A percentile compares a stretch with the other conserved stretches of the same genome.
phyloP scores from a whole-genome alignment of 2,888 invertebrate species.

The Drosophila ustulata region DNA sequence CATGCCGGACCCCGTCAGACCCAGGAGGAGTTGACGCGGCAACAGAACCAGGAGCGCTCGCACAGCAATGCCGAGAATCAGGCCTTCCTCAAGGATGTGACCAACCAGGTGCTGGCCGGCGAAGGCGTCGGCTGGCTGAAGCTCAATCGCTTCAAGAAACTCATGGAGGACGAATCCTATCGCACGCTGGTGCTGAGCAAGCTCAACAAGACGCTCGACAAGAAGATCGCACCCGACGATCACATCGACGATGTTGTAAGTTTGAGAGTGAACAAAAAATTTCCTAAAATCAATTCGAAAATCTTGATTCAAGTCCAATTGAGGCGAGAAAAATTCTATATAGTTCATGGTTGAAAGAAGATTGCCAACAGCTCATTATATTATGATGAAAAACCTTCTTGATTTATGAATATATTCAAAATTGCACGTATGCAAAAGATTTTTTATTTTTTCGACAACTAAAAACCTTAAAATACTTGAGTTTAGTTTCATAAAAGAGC shows the following conservation, averaged over 20 bases:
- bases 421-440: too few relatives aligned
- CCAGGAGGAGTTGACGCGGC: slow-evolving; percentile 89
- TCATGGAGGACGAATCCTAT: slow-evolving; percentile 99
- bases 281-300: too few relatives aligned
- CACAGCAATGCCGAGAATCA: slow-evolving; percentile 96
- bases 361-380: too few relatives aligned
- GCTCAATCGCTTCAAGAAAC: slow-evolving; percentile 94
- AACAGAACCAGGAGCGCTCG: slow-evolving; percentile 89
- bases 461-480: too few relatives aligned
- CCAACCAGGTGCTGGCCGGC: slow-evolving; percentile 84
- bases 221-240: slow-evolving; percentile 97
- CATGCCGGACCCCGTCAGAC: slow-evolving; percentile 90
- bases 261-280: slow-evolving; percentile 46
- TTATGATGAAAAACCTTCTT: too few relatives aligned
- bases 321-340: too few relatives aligned
- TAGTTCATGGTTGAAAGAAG: too few relatives aligned
- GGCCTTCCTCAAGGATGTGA: slow-evolving; percentile 95
- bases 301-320: background rate
- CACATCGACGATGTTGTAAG: slow-evolving; percentile 98
- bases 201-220: slow-evolving; percentile 96
- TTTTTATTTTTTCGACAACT: too few relatives aligned
- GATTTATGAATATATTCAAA: too few relatives aligned
- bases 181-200: slow-evolving; percentile 97
- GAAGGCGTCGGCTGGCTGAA: slow-evolving; percentile 96
- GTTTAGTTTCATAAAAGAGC: too few relatives aligned